Evolutionary conservation across 2,797 vertebrate species (phyloP).

Genomic region (Platyrinchus mystaceus): DNA sequence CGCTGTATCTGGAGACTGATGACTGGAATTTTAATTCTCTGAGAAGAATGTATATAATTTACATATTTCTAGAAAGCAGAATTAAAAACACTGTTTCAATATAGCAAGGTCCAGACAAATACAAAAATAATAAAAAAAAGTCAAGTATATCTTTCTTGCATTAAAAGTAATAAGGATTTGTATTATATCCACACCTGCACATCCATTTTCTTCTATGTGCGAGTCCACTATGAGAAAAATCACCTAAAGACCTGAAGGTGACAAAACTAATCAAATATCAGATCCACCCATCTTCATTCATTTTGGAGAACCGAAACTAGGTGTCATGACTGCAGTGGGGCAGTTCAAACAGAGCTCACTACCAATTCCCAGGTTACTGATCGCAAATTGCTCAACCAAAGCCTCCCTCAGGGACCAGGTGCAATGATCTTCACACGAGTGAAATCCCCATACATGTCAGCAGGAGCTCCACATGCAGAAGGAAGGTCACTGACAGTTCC

Average conservation of each 20-base stretch:
- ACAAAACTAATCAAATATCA: not conserved
- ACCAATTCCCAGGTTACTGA: not conserved
- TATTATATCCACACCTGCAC: not conserved
- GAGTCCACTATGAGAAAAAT: not conserved
- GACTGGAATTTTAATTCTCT: not conserved
- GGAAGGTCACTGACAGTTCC: not conserved
- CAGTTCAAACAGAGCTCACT: not conserved
- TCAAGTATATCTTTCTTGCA: not conserved
- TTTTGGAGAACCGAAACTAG: not conserved
- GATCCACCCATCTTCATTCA: not conserved
- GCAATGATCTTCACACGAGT: rapidly evolving
- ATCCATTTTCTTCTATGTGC: not conserved
- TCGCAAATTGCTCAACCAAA: not conserved
- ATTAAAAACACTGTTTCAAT: not conserved
- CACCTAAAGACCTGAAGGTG: not conserved
- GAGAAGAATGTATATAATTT: not conserved
- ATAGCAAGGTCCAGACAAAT: not conserved
- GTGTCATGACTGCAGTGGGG: not conserved
- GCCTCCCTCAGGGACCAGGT: not conserved
- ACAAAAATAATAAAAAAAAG: not conserved
- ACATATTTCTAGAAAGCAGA: not conserved
- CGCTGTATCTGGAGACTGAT: not conserved
- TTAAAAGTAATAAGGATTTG: not conserved
- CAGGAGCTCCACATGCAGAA: not conserved
- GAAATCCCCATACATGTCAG: not conserved